A percentile compares a stretch with the other conserved stretches of the same genome.
Evolutionary conservation across 2,888 invertebrate species (phyloP).

Genomic region (Eutolmus rufibarbis): DNA sequence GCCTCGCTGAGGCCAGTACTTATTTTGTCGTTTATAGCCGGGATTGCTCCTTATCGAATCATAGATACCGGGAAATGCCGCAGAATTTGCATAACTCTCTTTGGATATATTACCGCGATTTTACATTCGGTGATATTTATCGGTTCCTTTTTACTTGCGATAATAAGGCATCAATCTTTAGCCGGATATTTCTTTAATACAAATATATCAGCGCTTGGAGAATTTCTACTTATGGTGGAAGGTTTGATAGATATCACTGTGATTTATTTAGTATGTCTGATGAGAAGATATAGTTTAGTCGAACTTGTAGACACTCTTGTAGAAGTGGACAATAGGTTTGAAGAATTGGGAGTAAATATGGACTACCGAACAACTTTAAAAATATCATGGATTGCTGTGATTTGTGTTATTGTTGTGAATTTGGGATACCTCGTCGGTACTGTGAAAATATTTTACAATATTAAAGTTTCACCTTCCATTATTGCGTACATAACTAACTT

Average conservation of each 20-base stretch:
- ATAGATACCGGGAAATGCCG: constrained; percentile 45
- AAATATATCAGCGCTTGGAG: constrained; percentile 57
- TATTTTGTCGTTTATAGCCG: constrained; percentile 55
- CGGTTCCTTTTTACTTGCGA: constrained; percentile 54
- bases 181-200: constrained; percentile 60
- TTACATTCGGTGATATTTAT: constrained; percentile 53
- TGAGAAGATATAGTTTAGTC: constrained; percentile 54
- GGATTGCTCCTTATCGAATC: constrained; percentile 58
- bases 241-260: constrained; percentile 57
- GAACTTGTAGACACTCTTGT: constrained; percentile 54
- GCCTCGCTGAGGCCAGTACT: constrained; percentile 56
- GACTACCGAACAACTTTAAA: constrained; percentile 56
- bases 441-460: constrained; percentile 47
- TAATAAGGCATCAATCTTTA: constrained; percentile 56
- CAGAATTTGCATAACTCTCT: constrained; percentile 48
- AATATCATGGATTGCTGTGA: constrained; percentile 52
- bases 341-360: constrained; percentile 54
- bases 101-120: constrained; percentile 56
- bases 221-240: constrained; percentile 57
- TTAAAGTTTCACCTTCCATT: constrained; percentile 43
- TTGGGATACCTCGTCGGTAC: constrained; percentile 51
- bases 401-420: constrained; percentile 53
- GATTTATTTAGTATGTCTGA: constrained; percentile 55
- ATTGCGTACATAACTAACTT: constrained; percentile 52
- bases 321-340: constrained; percentile 56